Conservation (phyloP, 2,113 vertebrate genomes). For the pig (Sus scrofa) region DNA sequence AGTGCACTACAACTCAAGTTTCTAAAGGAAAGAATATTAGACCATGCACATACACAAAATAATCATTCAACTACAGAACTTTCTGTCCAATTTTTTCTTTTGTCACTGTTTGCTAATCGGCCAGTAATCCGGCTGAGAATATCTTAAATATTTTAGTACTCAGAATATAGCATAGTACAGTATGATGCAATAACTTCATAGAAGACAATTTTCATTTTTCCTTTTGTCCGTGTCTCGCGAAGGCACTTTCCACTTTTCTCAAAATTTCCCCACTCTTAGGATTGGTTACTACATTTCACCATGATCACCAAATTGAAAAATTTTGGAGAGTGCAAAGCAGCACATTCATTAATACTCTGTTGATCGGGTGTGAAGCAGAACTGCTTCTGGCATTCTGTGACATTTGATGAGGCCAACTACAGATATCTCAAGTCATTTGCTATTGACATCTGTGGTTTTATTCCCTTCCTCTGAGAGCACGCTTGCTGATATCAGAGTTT, state of each 20-base stretch:
- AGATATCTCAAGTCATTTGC: not conserved
- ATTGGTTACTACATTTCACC: not conserved
- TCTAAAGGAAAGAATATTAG: not conserved
- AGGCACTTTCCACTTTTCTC: not conserved
- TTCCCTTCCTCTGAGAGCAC: not conserved
- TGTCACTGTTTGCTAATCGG: not conserved
- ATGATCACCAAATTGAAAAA: not conserved
- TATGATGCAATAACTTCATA: not conserved
- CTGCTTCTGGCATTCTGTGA: not conserved
- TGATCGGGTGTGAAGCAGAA: not conserved
- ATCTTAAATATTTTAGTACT: not conserved
- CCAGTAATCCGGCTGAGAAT: not conserved
- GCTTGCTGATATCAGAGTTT: not conserved
- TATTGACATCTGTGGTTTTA: not conserved
- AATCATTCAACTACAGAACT: not conserved
- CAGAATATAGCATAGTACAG: not conserved
- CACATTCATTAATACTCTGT: not conserved
- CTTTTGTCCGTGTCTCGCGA: not conserved
- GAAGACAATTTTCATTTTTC: not conserved
- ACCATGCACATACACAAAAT: not conserved
- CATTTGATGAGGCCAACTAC: not conserved
- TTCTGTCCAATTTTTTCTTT: not conserved
- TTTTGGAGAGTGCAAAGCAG: not conserved
- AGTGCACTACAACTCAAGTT: not conserved
- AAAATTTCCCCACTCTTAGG: not conserved